A percentile compares a stretch with the other conserved stretches of the same genome.
Conservation (phyloP, 2,888 invertebrate genomes). For the Taenaris catops region DNA sequence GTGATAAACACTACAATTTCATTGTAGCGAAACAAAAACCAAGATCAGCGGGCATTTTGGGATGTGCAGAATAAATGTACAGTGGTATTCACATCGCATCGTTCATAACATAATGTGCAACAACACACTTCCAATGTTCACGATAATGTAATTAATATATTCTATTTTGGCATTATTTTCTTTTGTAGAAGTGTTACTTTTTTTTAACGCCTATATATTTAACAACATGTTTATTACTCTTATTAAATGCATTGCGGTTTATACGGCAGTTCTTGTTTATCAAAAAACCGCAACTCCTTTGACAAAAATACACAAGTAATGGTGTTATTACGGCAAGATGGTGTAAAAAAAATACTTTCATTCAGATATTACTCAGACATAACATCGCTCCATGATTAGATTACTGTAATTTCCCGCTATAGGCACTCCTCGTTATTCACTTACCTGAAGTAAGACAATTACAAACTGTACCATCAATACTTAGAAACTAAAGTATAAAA, state of each 20-base stretch:
- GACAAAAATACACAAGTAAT: no score
- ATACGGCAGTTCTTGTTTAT: conserved; percentile 51
- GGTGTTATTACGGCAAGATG: no score
- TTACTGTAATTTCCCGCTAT: no score
- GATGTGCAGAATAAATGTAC: conserved; percentile 65
- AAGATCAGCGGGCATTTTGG: conserved; percentile 50
- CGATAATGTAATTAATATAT: neutral
- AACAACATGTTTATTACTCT: conserved; percentile 33
- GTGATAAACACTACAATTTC: conserved; percentile 48
- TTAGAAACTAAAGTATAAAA: conserved; percentile 17
- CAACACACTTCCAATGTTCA: conserved; percentile 13
- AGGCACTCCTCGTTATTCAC: no score
- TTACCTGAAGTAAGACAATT: no score
- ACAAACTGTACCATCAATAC: conserved; percentile 12
- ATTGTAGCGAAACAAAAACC: conserved; percentile 55
- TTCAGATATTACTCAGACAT: no score
- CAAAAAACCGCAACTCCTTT: conserved; percentile 19
- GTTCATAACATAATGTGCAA: conserved; percentile 16
- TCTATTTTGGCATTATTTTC: conserved; percentile 6
- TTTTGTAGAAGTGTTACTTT: neutral
- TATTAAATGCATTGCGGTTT: conserved; percentile 68
- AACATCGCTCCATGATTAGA: no score
- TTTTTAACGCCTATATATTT: conserved; percentile 5
- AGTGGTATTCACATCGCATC: conserved; percentile 43
- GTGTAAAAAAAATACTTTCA: no score